These are phyloP conservation scores for Huso huso DNA, from an alignment of 2,797 vertebrate genomes.

Conservation along the genomic window DNA sequence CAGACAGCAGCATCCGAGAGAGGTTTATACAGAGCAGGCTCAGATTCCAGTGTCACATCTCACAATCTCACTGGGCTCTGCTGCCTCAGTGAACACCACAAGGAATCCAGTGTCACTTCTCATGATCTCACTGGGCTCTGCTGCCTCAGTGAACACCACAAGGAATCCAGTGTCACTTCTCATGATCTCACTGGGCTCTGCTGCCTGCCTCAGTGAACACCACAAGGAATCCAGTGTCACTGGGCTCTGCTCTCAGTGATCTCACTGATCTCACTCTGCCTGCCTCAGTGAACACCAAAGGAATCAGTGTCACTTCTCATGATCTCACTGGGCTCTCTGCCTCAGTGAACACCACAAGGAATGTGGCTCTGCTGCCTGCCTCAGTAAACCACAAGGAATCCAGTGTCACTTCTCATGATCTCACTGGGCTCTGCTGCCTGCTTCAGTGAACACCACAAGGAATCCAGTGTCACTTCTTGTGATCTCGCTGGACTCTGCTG, in stretches of 20 bases:
- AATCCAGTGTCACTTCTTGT: no score
- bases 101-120: not conserved
- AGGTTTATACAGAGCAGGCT: constrained; percentile 4
- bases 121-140: no score
- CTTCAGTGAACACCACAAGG: not conserved
- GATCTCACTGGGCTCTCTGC: no score
- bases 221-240: not conserved
- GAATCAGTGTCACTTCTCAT: no score
- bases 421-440: no score
- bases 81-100: not conserved
- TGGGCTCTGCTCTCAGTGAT: no score
- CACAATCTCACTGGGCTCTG: constrained; percentile 14
- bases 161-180: no score
- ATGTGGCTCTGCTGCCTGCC: constrained; percentile 10
- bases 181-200: no score
- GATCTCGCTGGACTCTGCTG: constrained; percentile 4
- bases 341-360: not conserved
- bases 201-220: no score
- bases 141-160: not conserved
- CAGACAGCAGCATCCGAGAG: constrained; percentile 18
- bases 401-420: no score
- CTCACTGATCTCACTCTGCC: no score
- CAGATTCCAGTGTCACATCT: constrained; percentile 26
- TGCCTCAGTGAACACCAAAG: no score
- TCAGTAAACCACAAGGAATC: not conserved